phyloP scores from a whole-genome alignment of 2,888 invertebrate species.

The Loripinus fragilis region DNA sequence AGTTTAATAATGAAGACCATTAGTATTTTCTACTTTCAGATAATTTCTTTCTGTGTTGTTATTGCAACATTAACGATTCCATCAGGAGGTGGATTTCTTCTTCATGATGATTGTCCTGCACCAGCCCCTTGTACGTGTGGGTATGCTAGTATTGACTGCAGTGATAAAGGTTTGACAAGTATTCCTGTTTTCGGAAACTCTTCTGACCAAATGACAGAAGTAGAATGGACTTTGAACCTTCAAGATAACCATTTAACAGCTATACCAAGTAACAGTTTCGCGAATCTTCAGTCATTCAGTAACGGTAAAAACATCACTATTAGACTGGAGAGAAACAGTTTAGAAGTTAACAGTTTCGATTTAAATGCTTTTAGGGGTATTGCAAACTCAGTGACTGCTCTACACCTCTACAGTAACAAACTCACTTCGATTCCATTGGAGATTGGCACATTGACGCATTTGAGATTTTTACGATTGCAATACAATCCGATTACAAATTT shows the following conservation, averaged over 20 bases:
- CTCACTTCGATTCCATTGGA: not conserved
- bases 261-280: not conserved
- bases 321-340: not conserved
- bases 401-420: not conserved
- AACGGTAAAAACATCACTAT: not conserved
- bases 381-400: not conserved
- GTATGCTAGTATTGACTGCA: not conserved
- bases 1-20: no score
- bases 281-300: not conserved
- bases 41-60: no score
- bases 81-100: not conserved
- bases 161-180: not conserved
- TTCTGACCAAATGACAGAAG: not conserved
- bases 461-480: not conserved
- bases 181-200: not conserved
- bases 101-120: not conserved
- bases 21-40: no score
- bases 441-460: not conserved
- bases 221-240: not conserved
- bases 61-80: no score
- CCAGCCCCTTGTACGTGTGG: not conserved
- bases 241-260: not conserved
- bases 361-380: not conserved
- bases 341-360: not conserved
- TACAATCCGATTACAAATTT: not conserved